Percentiles rank a stretch among this genome's conserved stretches.
Evolutionary conservation across 2,888 invertebrate species (phyloP).

Genomic region (Patella depressa): DNA sequence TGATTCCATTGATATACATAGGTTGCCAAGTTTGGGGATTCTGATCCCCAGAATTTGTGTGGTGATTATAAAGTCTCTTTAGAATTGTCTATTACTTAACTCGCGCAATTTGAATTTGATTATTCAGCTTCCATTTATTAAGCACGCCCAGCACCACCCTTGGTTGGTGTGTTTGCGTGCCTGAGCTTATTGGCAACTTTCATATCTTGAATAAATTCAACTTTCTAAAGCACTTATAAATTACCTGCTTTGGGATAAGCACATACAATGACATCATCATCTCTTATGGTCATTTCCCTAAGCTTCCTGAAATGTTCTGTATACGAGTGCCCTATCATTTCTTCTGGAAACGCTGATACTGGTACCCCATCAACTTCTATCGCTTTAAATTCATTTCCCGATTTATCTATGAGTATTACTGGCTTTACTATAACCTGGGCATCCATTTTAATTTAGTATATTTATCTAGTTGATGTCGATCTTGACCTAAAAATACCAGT

Average conservation of each 20-base stretch:
- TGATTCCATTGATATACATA: too few species aligned
- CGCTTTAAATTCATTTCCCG: neutral
- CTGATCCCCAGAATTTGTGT: too few species aligned
- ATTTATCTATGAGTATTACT: neutral
- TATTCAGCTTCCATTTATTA: too few species aligned
- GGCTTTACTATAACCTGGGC: neutral
- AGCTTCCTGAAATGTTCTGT: neutral
- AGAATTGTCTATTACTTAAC: too few species aligned
- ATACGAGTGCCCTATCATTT: neutral
- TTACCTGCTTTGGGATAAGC: conserved; percentile 3
- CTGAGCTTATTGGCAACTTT: neutral
- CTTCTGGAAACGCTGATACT: neutral
- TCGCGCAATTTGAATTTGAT: too few species aligned
- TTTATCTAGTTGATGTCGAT: neutral
- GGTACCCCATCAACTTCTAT: neutral
- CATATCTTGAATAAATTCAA: neutral
- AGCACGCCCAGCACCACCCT: too few species aligned
- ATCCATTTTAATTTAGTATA: neutral
- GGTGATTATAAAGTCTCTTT: too few species aligned
- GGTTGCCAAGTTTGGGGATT: too few species aligned
- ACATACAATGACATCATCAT: neutral
- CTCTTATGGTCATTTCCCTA: neutral
- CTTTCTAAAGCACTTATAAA: neutral
- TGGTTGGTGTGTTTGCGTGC: neutral
- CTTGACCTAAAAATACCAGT: neutral